Evolutionary conservation across 2,797 vertebrate species (phyloP), one percentile per base, ranked within the genome.

Genomic region (Orestias chungarensis): DNA sequence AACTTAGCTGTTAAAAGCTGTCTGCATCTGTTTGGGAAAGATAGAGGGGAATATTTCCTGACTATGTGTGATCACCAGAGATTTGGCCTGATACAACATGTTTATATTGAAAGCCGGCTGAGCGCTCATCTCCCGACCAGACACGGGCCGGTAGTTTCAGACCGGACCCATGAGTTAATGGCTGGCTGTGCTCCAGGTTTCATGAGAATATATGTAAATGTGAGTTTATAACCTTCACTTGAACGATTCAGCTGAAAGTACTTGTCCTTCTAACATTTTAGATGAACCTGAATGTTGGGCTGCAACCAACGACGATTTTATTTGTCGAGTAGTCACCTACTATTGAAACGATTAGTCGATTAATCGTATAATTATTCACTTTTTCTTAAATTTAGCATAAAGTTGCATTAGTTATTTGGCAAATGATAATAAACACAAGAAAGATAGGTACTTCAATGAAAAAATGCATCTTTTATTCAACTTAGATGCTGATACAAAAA

Each of bases 1-100:
- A 4, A 7, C 33, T 17, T 31, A 40, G 35, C 33, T 62, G 35
- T 82, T 82, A 82, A 20, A 64, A 54, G 54, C 78, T 82, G 71
- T 82, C 40, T 64, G 79, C 57, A 42, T 82, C 75, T 85, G 78
- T 82, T 5, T 3, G 68, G 68, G 78, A 70, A 75, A 84, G 79
- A 89, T 85, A 81, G 65, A 31, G 10, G 44, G 78, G 12, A 90
- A 92, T 90, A 88, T 88, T 90, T 87, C 80, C 65, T 76, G 69
- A 89, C 82, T 78, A 83, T 81, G 82, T 81, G 79, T 79, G 87
- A 91, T 91, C 83, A 86, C 72, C 76, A 64, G 75, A 83, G 83
- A 89, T 91, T 82, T 86, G 68, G 68, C 67, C 35, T 6, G 31
- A 57, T 59, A 18, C 55, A 59, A 31, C 33, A 33, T 59, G 33